These are phyloP conservation scores for Globodera ellingtonae DNA, from an alignment of 1,140 invertebrate genomes.

Conservation along the genomic window DNA sequence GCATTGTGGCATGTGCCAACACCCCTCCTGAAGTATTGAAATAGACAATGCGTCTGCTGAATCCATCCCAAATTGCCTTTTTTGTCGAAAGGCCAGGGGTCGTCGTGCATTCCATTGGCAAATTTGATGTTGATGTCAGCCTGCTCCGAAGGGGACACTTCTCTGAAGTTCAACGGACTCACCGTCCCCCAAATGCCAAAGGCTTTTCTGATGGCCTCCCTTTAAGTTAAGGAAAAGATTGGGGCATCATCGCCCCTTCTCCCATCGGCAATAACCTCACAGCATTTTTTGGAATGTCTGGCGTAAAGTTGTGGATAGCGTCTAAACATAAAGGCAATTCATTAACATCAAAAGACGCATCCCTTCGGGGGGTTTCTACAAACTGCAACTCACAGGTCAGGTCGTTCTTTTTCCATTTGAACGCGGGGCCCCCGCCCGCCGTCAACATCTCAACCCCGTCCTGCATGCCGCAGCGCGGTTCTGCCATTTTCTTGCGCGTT, in stretches of 20 bases:
- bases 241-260: background rate
- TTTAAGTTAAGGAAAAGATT: background rate
- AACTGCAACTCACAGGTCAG: background rate
- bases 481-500: conserved; percentile 52
- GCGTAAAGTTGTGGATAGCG: conserved; percentile 6
- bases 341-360: too few relatives aligned
- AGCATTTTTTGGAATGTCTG: background rate
- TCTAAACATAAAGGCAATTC: background rate
- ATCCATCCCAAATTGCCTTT: conserved; percentile 32
- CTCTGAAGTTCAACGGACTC: conserved; percentile 12
- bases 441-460: conserved; percentile 11
- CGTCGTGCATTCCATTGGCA: conserved; percentile 53
- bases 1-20: conserved; percentile 63
- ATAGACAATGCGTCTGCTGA: background rate
- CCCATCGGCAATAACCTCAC: background rate
- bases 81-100: conserved; percentile 64
- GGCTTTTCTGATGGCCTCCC: conserved; percentile 7
- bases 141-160: conserved; percentile 4
- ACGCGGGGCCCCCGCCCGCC: background rate
- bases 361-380: background rate
- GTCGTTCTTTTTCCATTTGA: conserved; percentile 9
- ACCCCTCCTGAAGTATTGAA: conserved; percentile 52
- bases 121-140: conserved; percentile 34
- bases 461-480: conserved; percentile 28
- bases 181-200: conserved; percentile 6